These are phyloP conservation scores for Bombus waltoni DNA, from an alignment of 1,140 invertebrate genomes.

Conservation along the genomic window DNA sequence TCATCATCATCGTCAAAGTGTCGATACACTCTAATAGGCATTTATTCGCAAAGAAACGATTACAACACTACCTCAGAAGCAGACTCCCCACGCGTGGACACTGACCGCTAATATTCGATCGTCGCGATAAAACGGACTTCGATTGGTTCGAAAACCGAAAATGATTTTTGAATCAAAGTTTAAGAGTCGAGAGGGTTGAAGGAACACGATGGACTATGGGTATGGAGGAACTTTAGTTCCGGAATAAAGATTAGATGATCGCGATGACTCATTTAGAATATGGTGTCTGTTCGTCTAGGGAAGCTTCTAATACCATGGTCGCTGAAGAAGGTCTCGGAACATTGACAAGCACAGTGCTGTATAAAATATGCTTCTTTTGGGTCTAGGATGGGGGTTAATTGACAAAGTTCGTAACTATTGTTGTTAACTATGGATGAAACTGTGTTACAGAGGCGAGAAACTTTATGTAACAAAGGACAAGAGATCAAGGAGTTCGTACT, in stretches of 20 bases:
- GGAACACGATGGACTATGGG: background rate
- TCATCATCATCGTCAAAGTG: background rate
- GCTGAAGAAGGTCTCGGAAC: constrained; percentile 61
- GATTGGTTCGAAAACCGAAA: background rate
- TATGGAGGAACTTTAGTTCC: constrained; percentile 1
- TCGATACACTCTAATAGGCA: background rate
- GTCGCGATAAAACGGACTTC: background rate
- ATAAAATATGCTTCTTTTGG: constrained; percentile 65
- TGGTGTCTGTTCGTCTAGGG: constrained; percentile 56
- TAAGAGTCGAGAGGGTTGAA: background rate
- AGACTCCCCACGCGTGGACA: constrained; percentile 27
- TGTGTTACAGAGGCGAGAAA: constrained; percentile 89
- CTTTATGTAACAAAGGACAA: constrained; percentile 92
- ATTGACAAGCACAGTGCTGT: constrained; percentile 62
- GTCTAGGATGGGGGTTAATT: constrained; percentile 56
- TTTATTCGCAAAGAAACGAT: background rate
- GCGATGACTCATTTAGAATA: constrained; percentile 32
- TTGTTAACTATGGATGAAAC: constrained; percentile 54
- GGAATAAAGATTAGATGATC: constrained; percentile 20
- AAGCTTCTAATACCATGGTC: constrained; percentile 65
- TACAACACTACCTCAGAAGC: constrained; percentile 15
- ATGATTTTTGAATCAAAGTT: background rate
- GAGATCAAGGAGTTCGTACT: constrained; percentile 85
- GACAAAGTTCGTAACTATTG: background rate
- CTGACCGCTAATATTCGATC: background rate